Evolutionary conservation across 1,140 invertebrate genomes (phyloP).

Genomic region (Cyrtorhinus lividipennis): DNA sequence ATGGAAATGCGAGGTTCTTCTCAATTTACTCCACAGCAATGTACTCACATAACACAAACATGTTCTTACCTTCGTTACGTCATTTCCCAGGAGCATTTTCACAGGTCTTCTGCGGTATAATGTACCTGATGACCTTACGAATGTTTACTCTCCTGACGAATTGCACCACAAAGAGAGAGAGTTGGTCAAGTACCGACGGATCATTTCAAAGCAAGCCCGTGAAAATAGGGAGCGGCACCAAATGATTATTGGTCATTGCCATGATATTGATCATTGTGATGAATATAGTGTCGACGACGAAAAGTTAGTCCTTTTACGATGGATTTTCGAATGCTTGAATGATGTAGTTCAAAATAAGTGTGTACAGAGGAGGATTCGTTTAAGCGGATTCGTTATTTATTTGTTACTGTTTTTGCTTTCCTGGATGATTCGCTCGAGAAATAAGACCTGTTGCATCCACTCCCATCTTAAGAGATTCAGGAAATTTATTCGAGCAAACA

Average conservation of each 20-base stretch:
- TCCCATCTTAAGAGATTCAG: background rate
- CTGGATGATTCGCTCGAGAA: too few relatives aligned
- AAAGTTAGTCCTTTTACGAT: background rate
- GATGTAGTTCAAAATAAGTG: background rate
- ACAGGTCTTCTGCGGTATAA: slow-evolving; percentile 18
- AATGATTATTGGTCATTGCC: background rate
- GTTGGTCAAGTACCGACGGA: background rate
- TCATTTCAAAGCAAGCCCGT: background rate
- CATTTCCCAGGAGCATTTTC: slow-evolving; percentile 14
- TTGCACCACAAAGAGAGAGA: background rate
- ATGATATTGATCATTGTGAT: too few relatives aligned
- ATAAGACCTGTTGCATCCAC: background rate
- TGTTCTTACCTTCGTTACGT: background rate
- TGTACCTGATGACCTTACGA: slow-evolving; percentile 11
- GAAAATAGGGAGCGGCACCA: background rate
- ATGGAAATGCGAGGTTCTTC: slow-evolving; percentile 9
- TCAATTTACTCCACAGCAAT: background rate
- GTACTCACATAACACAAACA: too few relatives aligned
- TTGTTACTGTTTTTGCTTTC: background rate
- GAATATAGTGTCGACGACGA: background rate
- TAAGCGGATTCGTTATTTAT: background rate
- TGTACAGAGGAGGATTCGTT: background rate
- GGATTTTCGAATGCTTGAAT: background rate
- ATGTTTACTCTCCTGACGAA: slow-evolving; percentile 13
- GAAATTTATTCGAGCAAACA: background rate